phyloP scores from a whole-genome alignment of 2,797 vertebrate species.

The Nyctalus aviator region DNA sequence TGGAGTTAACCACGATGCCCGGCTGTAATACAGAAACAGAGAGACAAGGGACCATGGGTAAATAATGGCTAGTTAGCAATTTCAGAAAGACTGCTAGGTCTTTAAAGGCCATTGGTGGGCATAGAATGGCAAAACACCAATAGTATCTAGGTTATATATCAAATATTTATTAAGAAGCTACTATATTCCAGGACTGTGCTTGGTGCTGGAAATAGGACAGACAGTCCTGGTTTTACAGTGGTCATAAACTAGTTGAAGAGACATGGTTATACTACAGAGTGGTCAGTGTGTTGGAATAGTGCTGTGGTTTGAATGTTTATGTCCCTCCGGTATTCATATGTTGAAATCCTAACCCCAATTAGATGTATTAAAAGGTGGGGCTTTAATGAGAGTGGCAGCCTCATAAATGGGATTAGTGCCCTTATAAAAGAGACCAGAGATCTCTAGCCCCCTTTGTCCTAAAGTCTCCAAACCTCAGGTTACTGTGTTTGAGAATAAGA shows the following conservation, averaged over 20 bases:
- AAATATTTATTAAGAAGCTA: background rate
- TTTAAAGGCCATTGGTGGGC: background rate
- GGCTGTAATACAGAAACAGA: background rate
- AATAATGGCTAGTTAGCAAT: background rate
- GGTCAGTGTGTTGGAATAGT: background rate
- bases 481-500: background rate
- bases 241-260: conserved; percentile 7
- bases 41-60: background rate
- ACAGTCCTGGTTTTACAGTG: background rate
- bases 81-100: background rate
- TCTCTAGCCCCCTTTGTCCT: background rate
- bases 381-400: background rate
- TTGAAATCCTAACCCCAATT: background rate
- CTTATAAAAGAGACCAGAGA: background rate
- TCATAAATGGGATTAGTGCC: background rate
- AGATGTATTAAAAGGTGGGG: background rate
- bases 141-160: background rate
- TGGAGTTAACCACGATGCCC: background rate
- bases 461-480: background rate
- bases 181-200: background rate
- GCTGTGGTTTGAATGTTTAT: background rate
- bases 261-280: background rate
- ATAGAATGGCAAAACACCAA: background rate
- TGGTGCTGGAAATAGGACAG: background rate
- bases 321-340: background rate